Base-by-base conservation (phyloP, 2,113 vertebrate genomes). In the Kobus ellipsiprymnus region DNA sequence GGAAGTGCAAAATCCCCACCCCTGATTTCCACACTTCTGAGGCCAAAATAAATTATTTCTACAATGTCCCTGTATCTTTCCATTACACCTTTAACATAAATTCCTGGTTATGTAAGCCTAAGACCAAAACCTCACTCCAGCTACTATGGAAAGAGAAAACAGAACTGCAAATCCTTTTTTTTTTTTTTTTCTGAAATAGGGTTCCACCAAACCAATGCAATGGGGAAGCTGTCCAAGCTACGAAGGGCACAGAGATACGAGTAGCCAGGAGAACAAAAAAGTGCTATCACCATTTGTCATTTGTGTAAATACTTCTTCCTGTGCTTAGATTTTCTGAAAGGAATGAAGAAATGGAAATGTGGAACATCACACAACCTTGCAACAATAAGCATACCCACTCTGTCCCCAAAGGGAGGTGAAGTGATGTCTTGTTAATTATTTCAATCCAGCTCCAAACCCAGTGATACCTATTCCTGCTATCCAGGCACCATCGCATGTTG, bases 1-100 rank as follows among this genome's bases (percentile, higher is more conserved):
- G 11, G 15, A 55, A 33, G 5, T 40, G 2, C 27, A 52, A 15
- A 6, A 83, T 0, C 3, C 6, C 54, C 3, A 27, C 30, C n/a
- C 40, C 2, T n/a, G 4, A 12, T 71, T 59, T 71, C 40, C 7
- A 64, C 13, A 78, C 10, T 30, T 55, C 4, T 44, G 14, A 96
- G 60, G 48, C 14, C 30, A 91, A 80, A 74, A 50, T 55, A 81
- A 52, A 13, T 77, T 29, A 48, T 91, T 91, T 81, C 57, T 60
- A n/a, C 93, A 81, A 59, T 67, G 0, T 2, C 14, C 6, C 59
- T 23, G 1, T 44, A 25, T 59, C 25, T 91, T 85, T 36, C 1
- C 3, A 77, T 50, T 4, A 30, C 23, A 46, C 36, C 21, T 81
- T 86, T 30, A 80, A 89, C 19, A 29, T 5, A 88, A 36, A 88